A percentile compares a stretch with the other conserved stretches of the same genome.
These are phyloP conservation scores for Pseudococcus longispinus DNA, from an alignment of 2,888 invertebrate species.

Conservation along the genomic window DNA sequence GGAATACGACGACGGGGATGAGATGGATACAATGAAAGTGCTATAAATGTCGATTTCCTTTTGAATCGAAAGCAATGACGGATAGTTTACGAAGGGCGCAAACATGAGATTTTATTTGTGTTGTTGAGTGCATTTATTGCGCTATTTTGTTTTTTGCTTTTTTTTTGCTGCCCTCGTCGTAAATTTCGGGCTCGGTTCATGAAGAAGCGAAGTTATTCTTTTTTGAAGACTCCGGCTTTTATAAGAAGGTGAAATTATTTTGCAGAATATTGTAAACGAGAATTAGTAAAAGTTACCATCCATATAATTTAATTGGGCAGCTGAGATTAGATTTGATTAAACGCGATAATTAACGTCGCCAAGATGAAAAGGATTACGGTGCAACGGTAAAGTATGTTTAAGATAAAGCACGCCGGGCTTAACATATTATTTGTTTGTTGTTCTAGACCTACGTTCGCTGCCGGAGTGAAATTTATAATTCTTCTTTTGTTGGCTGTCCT, in stretches of 20 bases:
- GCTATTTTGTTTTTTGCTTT: not conserved
- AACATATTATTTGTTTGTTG: conserved; percentile 45
- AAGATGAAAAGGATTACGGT: conserved; percentile 42
- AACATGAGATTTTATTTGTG: conserved; percentile 22
- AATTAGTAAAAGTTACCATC: conserved; percentile 27
- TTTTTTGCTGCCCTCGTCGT: not conserved
- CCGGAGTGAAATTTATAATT: conserved; percentile 14
- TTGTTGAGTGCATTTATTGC: not conserved
- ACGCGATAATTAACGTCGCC: conserved; percentile 44
- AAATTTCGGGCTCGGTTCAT: not conserved
- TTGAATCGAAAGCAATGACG: not conserved
- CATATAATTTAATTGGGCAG: conserved; percentile 35
- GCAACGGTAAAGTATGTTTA: conserved; percentile 41
- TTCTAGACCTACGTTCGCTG: conserved; percentile 2
- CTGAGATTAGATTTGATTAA: conserved; percentile 40
- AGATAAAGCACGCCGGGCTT: conserved; percentile 41
- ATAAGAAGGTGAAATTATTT: not conserved
- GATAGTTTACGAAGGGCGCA: conserved; percentile 31
- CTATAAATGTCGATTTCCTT: conserved; percentile 30
- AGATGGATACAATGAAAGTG: not conserved
- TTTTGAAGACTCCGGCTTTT: not conserved
- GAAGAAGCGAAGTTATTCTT: not conserved
- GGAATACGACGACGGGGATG: not conserved
- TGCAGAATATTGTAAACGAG: not conserved
- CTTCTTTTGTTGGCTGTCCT: conserved; percentile 42